A percentile compares a stretch with the other conserved stretches of the same genome.
Conservation (phyloP, 1,140 invertebrate species). For the Dendrolimus kikuchii region DNA sequence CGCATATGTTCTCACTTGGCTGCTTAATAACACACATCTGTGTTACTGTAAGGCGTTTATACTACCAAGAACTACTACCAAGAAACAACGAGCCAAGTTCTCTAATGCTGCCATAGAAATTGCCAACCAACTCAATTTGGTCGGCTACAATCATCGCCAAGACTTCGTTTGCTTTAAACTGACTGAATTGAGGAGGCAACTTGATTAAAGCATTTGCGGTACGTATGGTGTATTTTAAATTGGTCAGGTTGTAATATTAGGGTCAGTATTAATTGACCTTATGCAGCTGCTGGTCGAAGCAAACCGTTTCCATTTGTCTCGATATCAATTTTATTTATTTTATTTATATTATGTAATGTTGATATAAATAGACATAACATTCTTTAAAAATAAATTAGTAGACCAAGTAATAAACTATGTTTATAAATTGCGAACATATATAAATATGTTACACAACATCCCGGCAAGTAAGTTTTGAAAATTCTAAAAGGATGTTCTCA, state of each 20-base stretch:
- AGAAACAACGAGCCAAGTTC: not conserved
- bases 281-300: conserved; percentile 46
- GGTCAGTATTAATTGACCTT: conserved; percentile 61
- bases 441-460: no score
- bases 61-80: not conserved
- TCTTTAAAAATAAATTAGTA: no score
- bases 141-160: conserved; percentile 10
- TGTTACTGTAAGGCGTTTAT: conserved; percentile 9
- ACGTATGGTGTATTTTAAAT: conserved; percentile 26
- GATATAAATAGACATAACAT: not conserved
- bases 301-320: conserved; percentile 31
- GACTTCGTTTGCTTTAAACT: conserved; percentile 10
- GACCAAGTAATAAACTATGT: no score
- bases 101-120: not conserved
- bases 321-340: conserved; percentile 13
- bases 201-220: conserved; percentile 1
- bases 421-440: no score
- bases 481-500: no score
- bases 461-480: no score
- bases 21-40: conserved; percentile 36
- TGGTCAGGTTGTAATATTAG: conserved; percentile 41
- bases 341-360: not conserved
- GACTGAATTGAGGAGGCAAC: conserved; percentile 4
- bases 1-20: conserved; percentile 41
- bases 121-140: conserved; percentile 2